Evolutionary conservation across 2,888 invertebrate genomes (phyloP).

Genomic region (Dyspetes luteomarginatus): DNA sequence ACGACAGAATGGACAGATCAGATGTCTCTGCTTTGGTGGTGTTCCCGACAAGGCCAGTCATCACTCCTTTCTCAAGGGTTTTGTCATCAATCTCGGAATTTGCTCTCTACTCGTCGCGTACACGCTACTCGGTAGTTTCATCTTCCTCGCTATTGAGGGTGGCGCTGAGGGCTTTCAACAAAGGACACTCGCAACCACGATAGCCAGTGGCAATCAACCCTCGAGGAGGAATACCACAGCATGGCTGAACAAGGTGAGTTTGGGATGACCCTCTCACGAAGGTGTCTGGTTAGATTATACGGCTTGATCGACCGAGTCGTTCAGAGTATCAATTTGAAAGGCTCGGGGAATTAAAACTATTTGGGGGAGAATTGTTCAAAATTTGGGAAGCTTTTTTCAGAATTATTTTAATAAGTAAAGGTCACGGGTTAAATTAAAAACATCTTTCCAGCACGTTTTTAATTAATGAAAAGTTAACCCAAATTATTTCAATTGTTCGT

Average conservation of each 20-base stretch:
- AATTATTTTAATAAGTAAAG: no score
- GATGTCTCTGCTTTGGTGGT: conserved; percentile 81
- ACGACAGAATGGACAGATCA: conserved; percentile 75
- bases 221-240: conserved; percentile 78
- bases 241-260: conserved; percentile 82
- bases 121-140: conserved; percentile 90
- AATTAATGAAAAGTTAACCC: no score
- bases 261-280: no score
- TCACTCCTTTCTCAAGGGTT: conserved; percentile 88
- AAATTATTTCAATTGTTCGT: no score
- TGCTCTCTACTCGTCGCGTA: conserved; percentile 92
- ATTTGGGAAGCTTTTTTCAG: no score
- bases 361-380: no score
- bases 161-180: conserved; percentile 85
- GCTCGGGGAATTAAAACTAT: no score
- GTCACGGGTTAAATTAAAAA: no score
- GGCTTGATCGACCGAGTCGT: no score
- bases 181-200: conserved; percentile 86
- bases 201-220: conserved; percentile 75
- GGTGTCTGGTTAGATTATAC: not conserved
- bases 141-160: conserved; percentile 93
- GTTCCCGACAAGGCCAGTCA: conserved; percentile 82
- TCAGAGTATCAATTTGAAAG: no score
- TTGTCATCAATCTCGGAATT: conserved; percentile 92
- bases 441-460: no score